A percentile compares a stretch with the other conserved stretches of the same genome.
Evolutionary conservation across 2,113 vertebrate species (phyloP).

Genomic region (Cephalopterus ornatus): DNA sequence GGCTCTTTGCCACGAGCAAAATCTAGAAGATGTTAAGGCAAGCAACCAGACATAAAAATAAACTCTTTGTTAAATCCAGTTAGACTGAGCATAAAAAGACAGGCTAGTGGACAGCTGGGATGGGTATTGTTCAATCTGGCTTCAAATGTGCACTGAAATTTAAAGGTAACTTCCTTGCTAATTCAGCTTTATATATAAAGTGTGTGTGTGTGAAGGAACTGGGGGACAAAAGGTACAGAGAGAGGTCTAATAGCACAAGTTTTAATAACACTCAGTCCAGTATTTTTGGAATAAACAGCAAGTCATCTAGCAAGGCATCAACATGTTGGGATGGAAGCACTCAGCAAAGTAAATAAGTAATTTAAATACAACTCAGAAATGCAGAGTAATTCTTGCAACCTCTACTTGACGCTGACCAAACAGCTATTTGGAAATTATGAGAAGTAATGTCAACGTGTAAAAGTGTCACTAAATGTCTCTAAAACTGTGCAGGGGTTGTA

Average conservation of each 20-base stretch:
- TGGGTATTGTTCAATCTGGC: neutral
- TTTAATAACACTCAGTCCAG: neutral
- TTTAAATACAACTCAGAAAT: neutral
- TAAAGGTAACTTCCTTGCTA: neutral
- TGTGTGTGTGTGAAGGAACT: neutral
- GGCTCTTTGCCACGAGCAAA: neutral
- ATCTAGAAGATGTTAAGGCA: neutral
- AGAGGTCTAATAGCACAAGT: rapidly evolving
- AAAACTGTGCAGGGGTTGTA: neutral
- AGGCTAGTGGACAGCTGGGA: neutral
- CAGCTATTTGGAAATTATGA: rapidly evolving
- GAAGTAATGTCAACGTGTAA: neutral
- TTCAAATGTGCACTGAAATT: neutral
- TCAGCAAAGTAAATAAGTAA: neutral
- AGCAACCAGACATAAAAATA: neutral
- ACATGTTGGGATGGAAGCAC: rapidly evolving
- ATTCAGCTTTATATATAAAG: neutral
- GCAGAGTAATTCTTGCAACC: neutral
- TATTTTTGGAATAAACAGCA: neutral
- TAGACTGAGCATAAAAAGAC: neutral
- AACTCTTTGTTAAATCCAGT: neutral
- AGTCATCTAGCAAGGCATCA: neutral
- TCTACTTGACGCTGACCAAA: neutral
- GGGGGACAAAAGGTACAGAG: neutral
- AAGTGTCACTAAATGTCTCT: neutral